Conservation (phyloP, 2,888 invertebrate genomes). For the Noctua fimbriata region DNA sequence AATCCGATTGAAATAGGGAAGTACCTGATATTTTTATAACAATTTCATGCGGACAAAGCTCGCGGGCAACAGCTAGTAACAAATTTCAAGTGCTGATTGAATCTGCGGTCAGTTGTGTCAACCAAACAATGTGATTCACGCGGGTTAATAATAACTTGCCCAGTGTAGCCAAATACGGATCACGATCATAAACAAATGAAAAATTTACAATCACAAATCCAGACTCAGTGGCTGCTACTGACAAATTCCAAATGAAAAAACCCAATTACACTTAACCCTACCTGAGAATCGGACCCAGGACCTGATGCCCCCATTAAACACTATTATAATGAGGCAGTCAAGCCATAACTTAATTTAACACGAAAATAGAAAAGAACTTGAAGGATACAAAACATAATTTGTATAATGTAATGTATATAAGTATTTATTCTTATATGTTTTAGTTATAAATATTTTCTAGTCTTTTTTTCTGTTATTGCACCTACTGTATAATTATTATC, state of each 20-base stretch:
- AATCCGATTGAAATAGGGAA: no score
- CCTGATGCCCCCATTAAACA: background rate
- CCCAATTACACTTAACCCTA: background rate
- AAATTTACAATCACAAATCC: background rate
- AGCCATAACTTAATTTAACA: background rate
- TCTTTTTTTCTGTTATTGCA: no score
- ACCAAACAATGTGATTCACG: conserved; percentile 1
- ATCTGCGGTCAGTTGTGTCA: background rate
- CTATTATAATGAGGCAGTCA: background rate
- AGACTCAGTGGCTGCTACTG: background rate
- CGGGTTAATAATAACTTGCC: background rate
- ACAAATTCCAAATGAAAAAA: background rate
- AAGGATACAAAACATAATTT: no score
- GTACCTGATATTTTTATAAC: no score
- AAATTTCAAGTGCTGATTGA: background rate
- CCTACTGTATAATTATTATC: no score
- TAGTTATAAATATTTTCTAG: no score
- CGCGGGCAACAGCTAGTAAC: no score
- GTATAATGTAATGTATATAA: no score
- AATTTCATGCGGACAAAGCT: no score
- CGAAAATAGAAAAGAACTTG: background rate
- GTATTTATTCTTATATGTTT: no score
- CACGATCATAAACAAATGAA: background rate
- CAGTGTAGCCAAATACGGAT: background rate
- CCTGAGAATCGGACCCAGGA: background rate